A percentile compares a stretch with the other conserved stretches of the same genome.
Conservation (phyloP, 2,888 invertebrate genomes). For the Leptinotarsa juncta region DNA sequence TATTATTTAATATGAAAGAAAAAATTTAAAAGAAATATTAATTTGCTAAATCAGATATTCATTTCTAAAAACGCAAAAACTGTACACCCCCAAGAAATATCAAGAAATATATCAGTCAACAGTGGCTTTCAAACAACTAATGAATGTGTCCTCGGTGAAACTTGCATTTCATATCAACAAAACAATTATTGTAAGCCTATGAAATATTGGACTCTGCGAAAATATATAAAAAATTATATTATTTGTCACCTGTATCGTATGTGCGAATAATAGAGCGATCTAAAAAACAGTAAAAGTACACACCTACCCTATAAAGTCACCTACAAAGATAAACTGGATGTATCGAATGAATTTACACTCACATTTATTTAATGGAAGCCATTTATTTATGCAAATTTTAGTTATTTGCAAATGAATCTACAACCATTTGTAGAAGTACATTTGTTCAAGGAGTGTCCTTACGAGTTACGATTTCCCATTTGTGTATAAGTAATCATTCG, state of each 20-base stretch:
- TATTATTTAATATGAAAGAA: too few species aligned
- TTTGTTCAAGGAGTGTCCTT: constrained; percentile 10
- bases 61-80: too few species aligned
- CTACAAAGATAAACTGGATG: not conserved
- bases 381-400: constrained; percentile 6
- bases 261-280: not conserved
- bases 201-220: too few species aligned
- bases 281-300: not conserved
- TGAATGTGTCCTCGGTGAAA: too few species aligned
- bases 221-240: too few species aligned
- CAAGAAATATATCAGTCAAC: too few species aligned
- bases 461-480: not conserved
- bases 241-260: not conserved
- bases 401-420: constrained; percentile 10
- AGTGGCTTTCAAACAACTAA: too few species aligned
- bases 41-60: too few species aligned
- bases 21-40: too few species aligned
- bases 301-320: not conserved
- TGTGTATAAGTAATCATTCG: not conserved
- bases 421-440: constrained; percentile 2
- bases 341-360: constrained; percentile 1
- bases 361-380: constrained; percentile 6
- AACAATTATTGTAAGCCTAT: too few species aligned
- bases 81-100: too few species aligned
- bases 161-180: too few species aligned